A percentile compares a stretch with the other conserved stretches of the same genome.
Evolutionary conservation across 2,797 vertebrate species (phyloP).

Genomic region (Harpagifer antarcticus): DNA sequence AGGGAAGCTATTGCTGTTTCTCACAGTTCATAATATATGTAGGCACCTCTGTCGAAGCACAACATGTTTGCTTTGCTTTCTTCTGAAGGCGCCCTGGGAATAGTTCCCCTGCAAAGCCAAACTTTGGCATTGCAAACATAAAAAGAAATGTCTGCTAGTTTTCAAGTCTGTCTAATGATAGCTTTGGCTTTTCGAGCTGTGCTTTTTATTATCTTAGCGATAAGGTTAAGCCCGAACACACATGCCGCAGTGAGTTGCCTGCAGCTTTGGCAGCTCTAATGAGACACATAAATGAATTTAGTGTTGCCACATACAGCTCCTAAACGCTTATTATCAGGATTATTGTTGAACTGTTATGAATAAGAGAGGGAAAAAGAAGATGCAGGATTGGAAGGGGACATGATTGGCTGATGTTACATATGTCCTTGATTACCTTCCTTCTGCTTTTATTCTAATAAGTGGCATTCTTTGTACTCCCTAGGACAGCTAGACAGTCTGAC

Average conservation of each 20-base stretch:
- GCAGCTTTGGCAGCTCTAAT: constrained; percentile 87
- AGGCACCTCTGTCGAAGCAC: constrained; percentile 36
- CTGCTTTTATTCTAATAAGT: constrained; percentile 99
- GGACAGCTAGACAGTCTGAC: constrained; percentile 99
- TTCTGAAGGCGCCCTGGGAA: constrained; percentile 35
- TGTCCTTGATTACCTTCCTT: constrained; percentile 99
- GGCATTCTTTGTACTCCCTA: constrained; percentile 99
- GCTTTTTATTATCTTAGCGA: constrained; percentile 89
- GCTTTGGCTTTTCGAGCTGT: constrained; percentile 75
- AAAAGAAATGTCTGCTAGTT: constrained; percentile 62
- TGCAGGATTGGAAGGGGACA: constrained; percentile 85
- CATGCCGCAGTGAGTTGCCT: constrained; percentile 91
- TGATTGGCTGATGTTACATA: constrained; percentile 99
- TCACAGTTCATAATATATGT: constrained; percentile 47
- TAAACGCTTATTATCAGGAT: constrained; percentile 97
- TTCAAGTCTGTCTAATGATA: constrained; percentile 74
- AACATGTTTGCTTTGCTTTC: constrained; percentile 39
- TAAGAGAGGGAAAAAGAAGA: constrained; percentile 86
- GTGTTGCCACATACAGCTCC: constrained; percentile 91
- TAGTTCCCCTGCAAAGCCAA: constrained; percentile 43
- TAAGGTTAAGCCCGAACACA: constrained; percentile 88
- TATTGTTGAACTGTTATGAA: constrained; percentile 97
- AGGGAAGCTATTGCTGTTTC: constrained; percentile 24
- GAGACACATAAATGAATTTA: constrained; percentile 99
- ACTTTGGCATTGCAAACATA: constrained; percentile 55